Evolutionary conservation across 2,113 vertebrate species (phyloP).

Genomic region (Dasyprocta punctata): DNA sequence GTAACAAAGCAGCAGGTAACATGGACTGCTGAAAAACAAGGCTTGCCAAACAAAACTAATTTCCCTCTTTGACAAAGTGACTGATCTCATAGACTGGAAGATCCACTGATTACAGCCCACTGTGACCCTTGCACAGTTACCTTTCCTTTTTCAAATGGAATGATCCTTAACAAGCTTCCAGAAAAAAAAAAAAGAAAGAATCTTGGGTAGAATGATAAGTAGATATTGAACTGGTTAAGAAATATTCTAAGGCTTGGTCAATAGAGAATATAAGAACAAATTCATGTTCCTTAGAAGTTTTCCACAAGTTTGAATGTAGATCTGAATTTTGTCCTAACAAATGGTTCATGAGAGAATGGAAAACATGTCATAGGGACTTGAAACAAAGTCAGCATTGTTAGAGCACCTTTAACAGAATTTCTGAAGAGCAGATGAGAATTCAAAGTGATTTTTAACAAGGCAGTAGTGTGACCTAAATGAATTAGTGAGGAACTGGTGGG

Average conservation of each 20-base stretch:
- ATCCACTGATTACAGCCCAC: neutral
- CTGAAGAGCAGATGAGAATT: neutral
- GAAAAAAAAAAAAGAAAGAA: neutral
- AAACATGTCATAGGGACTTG: neutral
- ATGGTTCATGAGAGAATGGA: neutral
- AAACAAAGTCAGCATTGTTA: neutral
- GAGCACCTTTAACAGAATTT: neutral
- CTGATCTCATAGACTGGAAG: neutral
- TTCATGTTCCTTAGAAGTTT: neutral
- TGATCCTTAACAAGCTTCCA: slow-evolving; percentile 21
- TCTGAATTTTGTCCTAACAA: neutral
- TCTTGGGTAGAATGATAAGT: neutral
- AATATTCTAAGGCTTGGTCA: neutral
- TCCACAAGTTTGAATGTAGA: neutral
- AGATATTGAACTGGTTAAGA: neutral
- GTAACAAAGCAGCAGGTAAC: slow-evolving; percentile 53
- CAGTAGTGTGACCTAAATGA: neutral
- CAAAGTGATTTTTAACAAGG: slow-evolving; percentile 17
- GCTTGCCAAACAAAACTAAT: slow-evolving; percentile 22
- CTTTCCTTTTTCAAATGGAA: neutral
- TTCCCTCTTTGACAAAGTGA: slow-evolving; percentile 52
- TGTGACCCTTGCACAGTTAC: slow-evolving; percentile 49
- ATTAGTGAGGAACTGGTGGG: neutral
- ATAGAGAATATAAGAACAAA: neutral
- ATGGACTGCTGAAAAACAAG: slow-evolving; percentile 14